Evolutionary conservation across 2,888 invertebrate genomes (phyloP).

Genomic region (Polietes domitor): DNA sequence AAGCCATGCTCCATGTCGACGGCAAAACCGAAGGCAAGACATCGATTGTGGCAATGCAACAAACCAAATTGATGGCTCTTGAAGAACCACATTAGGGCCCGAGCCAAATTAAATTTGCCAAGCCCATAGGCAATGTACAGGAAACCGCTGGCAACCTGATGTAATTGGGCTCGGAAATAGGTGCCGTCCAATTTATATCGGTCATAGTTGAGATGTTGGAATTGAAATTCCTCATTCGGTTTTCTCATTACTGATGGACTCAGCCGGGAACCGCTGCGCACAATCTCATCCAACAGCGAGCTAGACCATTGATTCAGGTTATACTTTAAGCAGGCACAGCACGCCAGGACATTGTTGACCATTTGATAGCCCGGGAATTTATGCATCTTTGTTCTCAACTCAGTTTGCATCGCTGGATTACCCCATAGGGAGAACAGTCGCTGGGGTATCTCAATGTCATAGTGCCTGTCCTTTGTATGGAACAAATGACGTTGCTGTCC

Average conservation of each 20-base stretch:
- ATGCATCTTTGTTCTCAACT: background rate
- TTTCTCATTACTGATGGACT: constrained; percentile 82
- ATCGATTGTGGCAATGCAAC: constrained; percentile 82
- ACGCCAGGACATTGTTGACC: constrained; percentile 82
- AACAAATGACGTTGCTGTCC: constrained; percentile 72
- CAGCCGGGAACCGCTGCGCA: constrained; percentile 83
- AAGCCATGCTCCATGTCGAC: constrained; percentile 81
- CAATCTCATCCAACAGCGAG: constrained; percentile 84
- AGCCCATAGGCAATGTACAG: constrained; percentile 80
- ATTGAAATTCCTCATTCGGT: constrained; percentile 73
- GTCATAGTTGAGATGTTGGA: constrained; percentile 79
- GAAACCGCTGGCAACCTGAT: constrained; percentile 82
- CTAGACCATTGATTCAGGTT: constrained; percentile 84
- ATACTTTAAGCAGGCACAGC: constrained; percentile 84
- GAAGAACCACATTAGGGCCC: constrained; percentile 84
- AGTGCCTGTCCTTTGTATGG: constrained; percentile 81
- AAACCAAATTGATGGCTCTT: constrained; percentile 82
- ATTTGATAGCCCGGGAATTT: background rate
- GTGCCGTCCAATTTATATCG: constrained; percentile 83
- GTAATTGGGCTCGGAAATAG: constrained; percentile 81
- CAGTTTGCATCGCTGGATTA: constrained; percentile 69
- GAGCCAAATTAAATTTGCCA: constrained; percentile 84
- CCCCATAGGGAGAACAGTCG: constrained; percentile 87
- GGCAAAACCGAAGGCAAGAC: constrained; percentile 82
- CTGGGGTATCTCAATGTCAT: constrained; percentile 85